A percentile compares a stretch with the other conserved stretches of the same genome.
Conservation (phyloP, 2,888 invertebrate species). For the Bibio marci region DNA sequence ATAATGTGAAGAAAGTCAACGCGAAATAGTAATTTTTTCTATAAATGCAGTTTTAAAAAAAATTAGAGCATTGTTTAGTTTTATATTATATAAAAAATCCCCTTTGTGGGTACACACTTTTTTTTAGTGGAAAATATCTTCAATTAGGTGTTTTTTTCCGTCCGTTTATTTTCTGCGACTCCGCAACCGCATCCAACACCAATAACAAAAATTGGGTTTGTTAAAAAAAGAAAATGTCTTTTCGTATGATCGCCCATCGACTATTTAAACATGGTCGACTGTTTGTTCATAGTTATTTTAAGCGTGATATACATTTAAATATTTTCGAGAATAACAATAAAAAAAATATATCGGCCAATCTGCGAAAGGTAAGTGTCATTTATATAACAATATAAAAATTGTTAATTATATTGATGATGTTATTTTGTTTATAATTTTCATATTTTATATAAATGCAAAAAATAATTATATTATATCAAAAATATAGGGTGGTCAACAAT, state of each 20-base stretch:
- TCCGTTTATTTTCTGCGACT: no score
- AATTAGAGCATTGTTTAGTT: no score
- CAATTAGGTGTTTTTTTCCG: no score
- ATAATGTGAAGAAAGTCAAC: no score
- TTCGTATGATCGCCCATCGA: conserved; percentile 35
- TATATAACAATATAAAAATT: conserved; percentile 22
- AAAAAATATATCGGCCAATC: conserved; percentile 16
- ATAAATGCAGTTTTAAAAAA: no score
- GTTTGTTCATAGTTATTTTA: conserved; percentile 31
- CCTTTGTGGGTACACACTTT: no score
- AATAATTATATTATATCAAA: background rate
- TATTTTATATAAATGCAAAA: background rate
- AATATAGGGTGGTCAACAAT: background rate
- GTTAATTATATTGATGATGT: background rate
- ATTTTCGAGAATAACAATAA: conserved; percentile 22
- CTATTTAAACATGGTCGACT: conserved; percentile 42
- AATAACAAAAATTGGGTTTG: no score
- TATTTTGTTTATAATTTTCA: background rate
- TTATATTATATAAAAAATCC: no score
- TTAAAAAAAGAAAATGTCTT: conserved; percentile 36
- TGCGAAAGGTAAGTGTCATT: conserved; percentile 21
- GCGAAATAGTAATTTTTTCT: no score
- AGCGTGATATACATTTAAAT: conserved; percentile 33
- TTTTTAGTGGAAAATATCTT: no score
- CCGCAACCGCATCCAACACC: no score